A percentile compares a stretch with the other conserved stretches of the same genome.
Conservation (phyloP, 53 echinoderm and acorn worm genomes). For the Zoroaster sp. region DNA sequence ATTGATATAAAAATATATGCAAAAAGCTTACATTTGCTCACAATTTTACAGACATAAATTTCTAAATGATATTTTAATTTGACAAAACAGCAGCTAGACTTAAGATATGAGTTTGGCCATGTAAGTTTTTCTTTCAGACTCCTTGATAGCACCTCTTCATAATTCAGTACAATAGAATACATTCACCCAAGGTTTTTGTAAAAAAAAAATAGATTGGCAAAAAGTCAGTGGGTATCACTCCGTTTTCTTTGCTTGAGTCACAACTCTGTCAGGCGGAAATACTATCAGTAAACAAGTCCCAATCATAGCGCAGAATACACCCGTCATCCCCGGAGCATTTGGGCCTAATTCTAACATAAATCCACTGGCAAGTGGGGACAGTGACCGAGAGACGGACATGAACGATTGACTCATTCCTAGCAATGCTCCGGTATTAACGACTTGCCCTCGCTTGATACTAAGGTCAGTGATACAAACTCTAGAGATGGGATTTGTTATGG, state of each 20-base stretch:
- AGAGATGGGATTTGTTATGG: conserved; percentile 67
- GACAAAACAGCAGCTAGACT: too few species aligned
- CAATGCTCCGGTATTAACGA: conserved; percentile 76
- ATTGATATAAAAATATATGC: too few species aligned
- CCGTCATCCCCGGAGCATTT: conserved; percentile 70
- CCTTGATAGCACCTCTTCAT: too few species aligned
- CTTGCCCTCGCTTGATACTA: conserved; percentile 63
- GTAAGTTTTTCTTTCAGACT: too few species aligned
- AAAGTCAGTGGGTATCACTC: too few species aligned
- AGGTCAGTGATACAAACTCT: conserved; percentile 80
- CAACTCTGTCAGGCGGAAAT: background rate
- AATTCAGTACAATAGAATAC: background rate
- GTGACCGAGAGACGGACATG: conserved; percentile 74
- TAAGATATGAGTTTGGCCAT: too few species aligned
- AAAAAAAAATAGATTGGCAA: too few species aligned
- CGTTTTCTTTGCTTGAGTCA: conserved; percentile 7
- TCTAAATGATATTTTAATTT: too few species aligned
- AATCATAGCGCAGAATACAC: conserved; percentile 10
- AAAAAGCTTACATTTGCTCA: too few species aligned
- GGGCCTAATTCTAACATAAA: conserved; percentile 69
- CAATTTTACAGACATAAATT: too few species aligned
- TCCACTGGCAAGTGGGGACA: conserved; percentile 76
- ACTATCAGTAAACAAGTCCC: conserved; percentile 25
- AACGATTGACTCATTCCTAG: conserved; percentile 81
- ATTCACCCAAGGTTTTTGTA: too few species aligned